Base-by-base conservation (phyloP, 2,888 invertebrate genomes). In the Thalpophila matura region DNA sequence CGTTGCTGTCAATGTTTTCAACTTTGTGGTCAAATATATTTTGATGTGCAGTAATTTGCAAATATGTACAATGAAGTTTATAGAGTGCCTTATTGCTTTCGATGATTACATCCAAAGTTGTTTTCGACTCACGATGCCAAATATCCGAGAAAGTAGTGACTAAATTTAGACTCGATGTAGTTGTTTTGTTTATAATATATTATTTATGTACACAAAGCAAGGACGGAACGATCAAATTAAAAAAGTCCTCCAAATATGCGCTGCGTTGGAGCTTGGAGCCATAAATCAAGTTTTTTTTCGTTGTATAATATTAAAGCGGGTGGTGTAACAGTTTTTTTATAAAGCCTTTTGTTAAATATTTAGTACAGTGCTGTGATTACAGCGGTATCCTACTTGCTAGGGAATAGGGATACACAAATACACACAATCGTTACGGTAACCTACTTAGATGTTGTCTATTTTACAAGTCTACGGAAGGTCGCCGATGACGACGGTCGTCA, bases 91-190 rank as follows among this genome's bases (percentile, higher is more conserved):
- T n/a, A n/a, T n/a, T 69, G 66, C 62, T 75, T 72, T 77, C 50
- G 70, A 43, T 55, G 62, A 77, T 80, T 79, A 74, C 74, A 76
- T 71, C 59, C 77, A 65, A 79, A 53, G 73, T 79, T 85, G 85
- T 88, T 85, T 86, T 87, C 77, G 61, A 60, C 46, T 76, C 55
- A 50, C 71, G 78, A 75, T 87, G 88, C 88, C 88, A 88, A 88
- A 79, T 81, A 81, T 80, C 74, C 73, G 80, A 83, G 86, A 89
- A 87, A 87, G 84, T 86, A 80, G 82, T 82, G 77, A 79, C 85
- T 87, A 88, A 82, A 86, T 88, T 82, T 87, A 88, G 84, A 80
- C 70, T 74, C 62, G 64, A 63, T 69, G 62, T 56, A 60, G 37
- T 47, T 53, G 62, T 72, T 63, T 74, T 67, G 68, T 79, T 84